Percentiles rank a stretch among this genome's conserved stretches.
These are phyloP conservation scores for Pachypsylla venusta DNA, from an alignment of 1,140 invertebrate species.

Conservation along the genomic window DNA sequence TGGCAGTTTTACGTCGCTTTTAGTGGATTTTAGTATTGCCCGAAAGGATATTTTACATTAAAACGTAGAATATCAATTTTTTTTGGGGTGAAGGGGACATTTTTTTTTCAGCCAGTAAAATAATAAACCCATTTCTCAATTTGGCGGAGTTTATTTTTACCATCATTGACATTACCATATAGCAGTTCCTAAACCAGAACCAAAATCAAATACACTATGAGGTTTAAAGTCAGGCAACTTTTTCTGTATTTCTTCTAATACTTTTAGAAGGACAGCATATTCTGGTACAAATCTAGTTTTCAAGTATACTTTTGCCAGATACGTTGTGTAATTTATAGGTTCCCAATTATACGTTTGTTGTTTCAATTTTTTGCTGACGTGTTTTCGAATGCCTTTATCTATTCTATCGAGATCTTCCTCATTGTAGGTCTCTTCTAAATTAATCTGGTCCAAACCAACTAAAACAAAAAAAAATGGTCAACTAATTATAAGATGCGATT, in stretches of 20 bases:
- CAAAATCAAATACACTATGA: constrained; percentile 69
- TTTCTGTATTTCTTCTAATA: constrained; percentile 56
- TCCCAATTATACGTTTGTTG: constrained; percentile 50
- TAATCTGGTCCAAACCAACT: neutral
- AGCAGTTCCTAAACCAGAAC: constrained; percentile 70
- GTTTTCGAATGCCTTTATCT: neutral
- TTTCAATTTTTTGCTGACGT: constrained; percentile 33
- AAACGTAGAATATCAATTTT: too few species aligned
- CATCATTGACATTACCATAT: too few species aligned
- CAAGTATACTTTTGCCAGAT: constrained; percentile 50
- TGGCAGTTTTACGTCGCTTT: too few species aligned
- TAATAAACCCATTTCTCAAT: too few species aligned
- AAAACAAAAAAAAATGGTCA: too few species aligned
- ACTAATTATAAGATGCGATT: too few species aligned
- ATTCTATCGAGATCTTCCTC: neutral
- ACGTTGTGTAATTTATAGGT: constrained; percentile 47
- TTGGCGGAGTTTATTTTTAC: too few species aligned
- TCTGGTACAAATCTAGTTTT: constrained; percentile 49
- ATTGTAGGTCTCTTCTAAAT: neutral
- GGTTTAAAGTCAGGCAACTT: constrained; percentile 53
- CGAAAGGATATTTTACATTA: too few species aligned
- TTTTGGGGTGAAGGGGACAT: too few species aligned
- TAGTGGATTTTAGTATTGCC: too few species aligned
- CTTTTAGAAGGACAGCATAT: constrained; percentile 50
- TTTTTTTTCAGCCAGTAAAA: too few species aligned